phyloP scores from a whole-genome alignment of 2,888 invertebrate genomes.

The Diarsia brunnea region DNA sequence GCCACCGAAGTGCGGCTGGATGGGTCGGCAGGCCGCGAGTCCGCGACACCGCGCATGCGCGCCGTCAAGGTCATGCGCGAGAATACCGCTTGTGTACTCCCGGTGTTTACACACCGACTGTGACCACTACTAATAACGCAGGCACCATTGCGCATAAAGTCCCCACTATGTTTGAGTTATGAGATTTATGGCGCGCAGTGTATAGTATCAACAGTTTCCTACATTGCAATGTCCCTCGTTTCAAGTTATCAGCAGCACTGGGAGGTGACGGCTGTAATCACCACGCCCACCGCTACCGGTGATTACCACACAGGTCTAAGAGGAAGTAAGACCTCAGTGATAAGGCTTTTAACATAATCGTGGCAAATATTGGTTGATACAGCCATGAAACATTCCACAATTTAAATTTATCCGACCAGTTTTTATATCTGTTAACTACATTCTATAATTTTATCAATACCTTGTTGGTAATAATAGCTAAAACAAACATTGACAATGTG shows the following conservation, averaged over 20 bases:
- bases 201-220: constrained; percentile 35
- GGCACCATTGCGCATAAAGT: constrained; percentile 65
- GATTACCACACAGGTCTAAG: constrained; percentile 39
- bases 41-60: constrained; percentile 81
- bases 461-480: background rate
- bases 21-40: constrained; percentile 72
- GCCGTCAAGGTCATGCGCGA: constrained; percentile 84
- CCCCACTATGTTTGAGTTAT: constrained; percentile 54
- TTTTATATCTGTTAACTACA: background rate
- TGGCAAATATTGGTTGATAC: constrained; percentile 1
- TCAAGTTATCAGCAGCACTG: constrained; percentile 58
- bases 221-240: constrained; percentile 27
- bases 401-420: background rate
- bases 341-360: constrained; percentile 12
- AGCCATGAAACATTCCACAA: background rate
- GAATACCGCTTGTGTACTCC: constrained; percentile 71
- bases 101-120: constrained; percentile 68
- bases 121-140: constrained; percentile 62
- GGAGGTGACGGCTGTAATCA: constrained; percentile 56
- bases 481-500: background rate
- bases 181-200: constrained; percentile 60
- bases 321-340: constrained; percentile 43
- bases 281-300: constrained; percentile 52
- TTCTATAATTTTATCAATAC: background rate
- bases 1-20: constrained; percentile 73